Conservation (phyloP, 2,888 invertebrate genomes). For the Synanthedon myopaeformis region DNA sequence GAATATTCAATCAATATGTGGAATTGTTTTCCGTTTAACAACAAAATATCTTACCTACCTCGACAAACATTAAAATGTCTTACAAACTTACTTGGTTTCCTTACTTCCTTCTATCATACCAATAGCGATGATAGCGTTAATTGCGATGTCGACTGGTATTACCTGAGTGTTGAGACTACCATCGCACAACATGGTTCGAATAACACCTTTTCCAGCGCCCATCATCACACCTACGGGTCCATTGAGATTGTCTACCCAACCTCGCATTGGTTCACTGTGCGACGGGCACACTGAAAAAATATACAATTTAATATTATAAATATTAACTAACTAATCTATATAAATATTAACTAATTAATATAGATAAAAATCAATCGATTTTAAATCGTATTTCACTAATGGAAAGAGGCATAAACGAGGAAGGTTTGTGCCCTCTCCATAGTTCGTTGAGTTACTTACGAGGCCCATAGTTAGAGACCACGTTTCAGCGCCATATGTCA, state of each 20-base stretch:
- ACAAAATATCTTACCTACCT: no score
- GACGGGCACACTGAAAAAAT: constrained; percentile 48
- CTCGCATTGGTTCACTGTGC: constrained; percentile 76
- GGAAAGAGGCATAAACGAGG: no score
- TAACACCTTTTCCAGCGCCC: constrained; percentile 86
- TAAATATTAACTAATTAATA: no score
- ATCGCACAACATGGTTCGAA: constrained; percentile 85
- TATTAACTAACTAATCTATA: no score
- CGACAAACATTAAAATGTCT: no score
- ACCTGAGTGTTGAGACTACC: constrained; percentile 77
- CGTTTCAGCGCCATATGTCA: no score
- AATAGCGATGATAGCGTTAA: constrained; percentile 80
- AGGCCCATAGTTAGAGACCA: no score
- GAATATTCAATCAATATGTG: neutral
- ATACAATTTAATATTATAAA: no score
- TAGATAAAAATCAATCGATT: no score
- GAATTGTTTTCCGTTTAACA: neutral
- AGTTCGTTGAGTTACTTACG: no score
- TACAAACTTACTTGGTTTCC: constrained; percentile 48
- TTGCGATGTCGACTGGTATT: constrained; percentile 83
- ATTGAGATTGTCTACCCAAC: constrained; percentile 94
- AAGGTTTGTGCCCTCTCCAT: no score
- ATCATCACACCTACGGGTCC: constrained; percentile 88
- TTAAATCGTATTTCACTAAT: no score
- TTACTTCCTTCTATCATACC: constrained; percentile 73